phyloP scores from a whole-genome alignment of 2,797 vertebrate species.

The Phalloptychus januarius region DNA sequence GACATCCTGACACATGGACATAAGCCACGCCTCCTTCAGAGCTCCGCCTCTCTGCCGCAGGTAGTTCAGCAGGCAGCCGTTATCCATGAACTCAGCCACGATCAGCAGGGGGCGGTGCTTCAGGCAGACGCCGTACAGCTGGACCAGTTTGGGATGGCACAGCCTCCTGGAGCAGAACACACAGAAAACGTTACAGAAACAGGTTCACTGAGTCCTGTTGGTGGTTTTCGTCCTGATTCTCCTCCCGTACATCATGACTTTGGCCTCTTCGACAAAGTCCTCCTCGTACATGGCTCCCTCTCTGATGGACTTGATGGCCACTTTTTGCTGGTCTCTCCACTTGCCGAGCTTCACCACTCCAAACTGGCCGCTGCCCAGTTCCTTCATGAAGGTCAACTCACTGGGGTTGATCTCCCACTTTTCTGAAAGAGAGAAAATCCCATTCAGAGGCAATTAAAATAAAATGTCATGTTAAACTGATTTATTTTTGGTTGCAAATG shows the following conservation, averaged over 20 bases:
- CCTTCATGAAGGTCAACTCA: constrained; percentile 85
- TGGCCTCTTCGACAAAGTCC: constrained; percentile 97
- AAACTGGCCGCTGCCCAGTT: constrained; percentile 88
- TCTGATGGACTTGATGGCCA: constrained; percentile 93
- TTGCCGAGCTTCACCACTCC: constrained; percentile 86
- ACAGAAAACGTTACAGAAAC: background rate
- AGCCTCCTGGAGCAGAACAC: constrained; percentile 81
- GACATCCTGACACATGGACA: constrained; percentile 90
- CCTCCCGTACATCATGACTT: constrained; percentile 92
- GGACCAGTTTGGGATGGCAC: constrained; percentile 92
- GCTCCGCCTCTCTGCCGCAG: constrained; percentile 85
- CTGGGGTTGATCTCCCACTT: constrained; percentile 88
- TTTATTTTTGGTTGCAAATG: background rate
- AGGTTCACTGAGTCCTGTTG: background rate
- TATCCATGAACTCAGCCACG: constrained; percentile 95
- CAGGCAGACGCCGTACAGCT: constrained; percentile 93
- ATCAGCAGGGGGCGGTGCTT: constrained; percentile 92
- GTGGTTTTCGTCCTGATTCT: background rate
- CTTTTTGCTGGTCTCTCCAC: constrained; percentile 89
- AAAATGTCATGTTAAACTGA: background rate
- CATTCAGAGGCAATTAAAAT: too few species aligned
- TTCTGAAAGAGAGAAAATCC: constrained; percentile 70
- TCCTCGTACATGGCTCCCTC: constrained; percentile 95
- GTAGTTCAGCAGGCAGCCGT: constrained; percentile 90
- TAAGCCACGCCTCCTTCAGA: constrained; percentile 79